Base-by-base conservation (phyloP, 1,140 invertebrate species). In the Rhyzopertha dominica region DNA sequence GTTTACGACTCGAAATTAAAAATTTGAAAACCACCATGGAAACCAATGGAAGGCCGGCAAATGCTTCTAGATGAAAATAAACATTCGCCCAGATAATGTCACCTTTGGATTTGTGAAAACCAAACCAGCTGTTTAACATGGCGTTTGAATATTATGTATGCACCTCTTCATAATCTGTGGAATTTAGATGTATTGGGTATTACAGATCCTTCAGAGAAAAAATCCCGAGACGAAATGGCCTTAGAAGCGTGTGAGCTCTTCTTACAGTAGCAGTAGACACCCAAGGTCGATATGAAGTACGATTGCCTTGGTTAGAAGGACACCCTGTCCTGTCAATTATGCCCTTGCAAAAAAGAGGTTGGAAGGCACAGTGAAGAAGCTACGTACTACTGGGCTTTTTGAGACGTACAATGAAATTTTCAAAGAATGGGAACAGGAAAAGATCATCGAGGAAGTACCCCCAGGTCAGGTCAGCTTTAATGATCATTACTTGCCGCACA, bases 401-500 rank as follows among this genome's bases (percentile, higher is more conserved):
- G 25, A 45, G 32, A 16, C 16, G n/a, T 52, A 55, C 43, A 30
- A 25, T 16, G 9, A 37, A 12, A 40, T 55, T 28, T 46, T 53
- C 22, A 9, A 39, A 16, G 53, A 53, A 36, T 58, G 53, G 54
- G 4, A 34, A 0, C 4, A 26, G 9, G 49, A 54, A 25, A 40
- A 47, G 7, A 51, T 59, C 9, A 58, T 58, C 29, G 52, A 57
- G 34, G 2, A 13, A 18, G 40, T 29, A 7, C n/a, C 3, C 22
- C 25, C 8, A 12, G 14, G 19, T 17, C 10, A 14, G n/a, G 4
- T 10, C 14, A 16, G 10, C 22, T 13, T 9, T 18, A 10, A 12
- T 42, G 39, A 24, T 14, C 38, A 58, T 30, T 56, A n/a, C 34
- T 41, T 44, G 40, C 49, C 49, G 29, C 52, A 51, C 32, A 37